Base-by-base conservation (phyloP, 2,888 invertebrate species). In the Epinotia brunnichana region DNA sequence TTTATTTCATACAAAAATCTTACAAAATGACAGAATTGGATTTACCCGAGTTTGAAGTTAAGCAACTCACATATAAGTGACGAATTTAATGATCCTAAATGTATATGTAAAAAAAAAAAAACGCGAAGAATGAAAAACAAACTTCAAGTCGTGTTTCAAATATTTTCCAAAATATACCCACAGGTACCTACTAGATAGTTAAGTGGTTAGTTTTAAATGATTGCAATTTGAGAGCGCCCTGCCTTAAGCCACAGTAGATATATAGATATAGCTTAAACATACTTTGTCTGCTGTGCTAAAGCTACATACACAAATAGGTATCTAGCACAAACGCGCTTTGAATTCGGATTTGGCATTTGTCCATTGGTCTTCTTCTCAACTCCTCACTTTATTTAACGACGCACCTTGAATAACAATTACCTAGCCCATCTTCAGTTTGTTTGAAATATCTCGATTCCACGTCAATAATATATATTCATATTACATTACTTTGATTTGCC, bases 321-420 rank as follows among this genome's bases (percentile, higher is more conserved):
- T 9, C n/a, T 51, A 21, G 35, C 53, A 13, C 53, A 19, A 64
- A 54, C 1, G 11, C 21, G 35, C 15, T 53, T 54, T 19, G 48
- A 53, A 51, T 21, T 19, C 19, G 15, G 15, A 44, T 39, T 39
- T 48, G n/a, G 48, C 62, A 48, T 62, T 62, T 62, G 24, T 29
- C 29, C 62, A 62, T 62, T 41, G 62, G n/a, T 41, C 17, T 54
- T 64, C 19, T 41, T 66, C 39, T 21, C 4, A 0, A 54, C 53
- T 21, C 21, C 44, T 29, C 29, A 19, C 35, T 39, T 39, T 35
- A 54, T 41, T 56, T 21, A 56, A 66, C 35, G n/a, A 41, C 54
- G 53, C 15, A 35, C 3, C 15, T 24, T 54, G 41, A 41, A 24
- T 66, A 24, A 54, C 39, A 39, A 66, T 4, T 35, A 13, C 13